Evolutionary conservation across 2,113 vertebrate species (phyloP).

Genomic region (Coryphaenoides rupestris): DNA sequence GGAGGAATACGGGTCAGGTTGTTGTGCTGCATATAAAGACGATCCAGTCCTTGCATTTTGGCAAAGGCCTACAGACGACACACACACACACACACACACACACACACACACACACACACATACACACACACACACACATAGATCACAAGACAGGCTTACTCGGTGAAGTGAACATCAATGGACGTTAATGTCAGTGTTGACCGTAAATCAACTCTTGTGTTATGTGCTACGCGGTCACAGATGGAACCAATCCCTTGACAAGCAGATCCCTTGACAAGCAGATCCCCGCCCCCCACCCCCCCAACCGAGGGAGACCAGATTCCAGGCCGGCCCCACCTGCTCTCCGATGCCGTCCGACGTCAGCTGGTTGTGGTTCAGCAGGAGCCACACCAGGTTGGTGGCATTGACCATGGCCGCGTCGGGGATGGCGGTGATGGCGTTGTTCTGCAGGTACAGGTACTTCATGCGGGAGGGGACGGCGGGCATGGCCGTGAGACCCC

Average conservation of each 20-base stretch:
- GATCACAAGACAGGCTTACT: background rate
- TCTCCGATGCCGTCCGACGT: conserved; percentile 78
- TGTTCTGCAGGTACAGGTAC: conserved; percentile 94
- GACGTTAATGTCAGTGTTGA: background rate
- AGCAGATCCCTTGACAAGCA: too few relatives aligned
- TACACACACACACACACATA: too few relatives aligned
- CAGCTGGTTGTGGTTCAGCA: conserved; percentile 89
- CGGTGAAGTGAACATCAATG: background rate
- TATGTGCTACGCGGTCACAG: too few relatives aligned
- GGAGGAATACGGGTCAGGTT: conserved; percentile 84
- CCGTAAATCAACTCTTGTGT: too few relatives aligned
- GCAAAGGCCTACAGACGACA: conserved; percentile 72
- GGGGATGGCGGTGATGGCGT: conserved; percentile 81
- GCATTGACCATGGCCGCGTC: conserved; percentile 86
- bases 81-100: background rate
- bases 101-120: background rate
- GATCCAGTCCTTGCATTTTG: conserved; percentile 79
- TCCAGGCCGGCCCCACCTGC: conserved; percentile 45
- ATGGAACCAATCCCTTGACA: too few relatives aligned
- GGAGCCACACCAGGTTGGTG: conserved; percentile 88
- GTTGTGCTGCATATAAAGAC: conserved; percentile 91
- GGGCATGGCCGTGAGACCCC: conserved; percentile 83
- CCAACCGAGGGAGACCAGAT: too few relatives aligned
- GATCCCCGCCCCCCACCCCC: too few relatives aligned
- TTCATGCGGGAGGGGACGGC: conserved; percentile 87